Base-by-base conservation (phyloP, 2,797 vertebrate species). In the Lycodopsis pacificus region DNA sequence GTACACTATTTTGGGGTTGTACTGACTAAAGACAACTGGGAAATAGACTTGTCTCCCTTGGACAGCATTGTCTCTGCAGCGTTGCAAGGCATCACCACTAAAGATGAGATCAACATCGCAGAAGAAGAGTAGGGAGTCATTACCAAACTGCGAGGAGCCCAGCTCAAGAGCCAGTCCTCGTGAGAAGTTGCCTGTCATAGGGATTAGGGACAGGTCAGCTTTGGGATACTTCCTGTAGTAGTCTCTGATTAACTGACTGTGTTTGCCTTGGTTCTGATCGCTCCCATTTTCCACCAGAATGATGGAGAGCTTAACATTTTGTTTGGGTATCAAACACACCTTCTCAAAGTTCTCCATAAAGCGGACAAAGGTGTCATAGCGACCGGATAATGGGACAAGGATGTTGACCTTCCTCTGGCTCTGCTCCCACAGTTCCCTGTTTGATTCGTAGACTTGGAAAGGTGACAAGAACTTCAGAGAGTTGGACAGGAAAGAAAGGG, bases 271-370 rank as follows among this genome's bases (percentile, higher is more conserved):
- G 65, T 30, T 54, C 27, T 93, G 91, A 63, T 87, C 88, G 0
- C 73, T 90, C 54, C 95, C 95, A 0, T 91, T 92, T 83, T 91
- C 93, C 78, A 97, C 96, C 5, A 97, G 91, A 73, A 97, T 93
- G 75, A 97, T 77, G 20, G 94, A 91, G 51, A 97, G 73, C 84
- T 95, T 96, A 34, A 97, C 95, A 66, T 96, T 96, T 86, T 97
- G 96, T 65, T 92, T 94, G 8, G 95, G 93, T 72, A 96, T 95
- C 27, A 97, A 93, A 86, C 96, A 97, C 40, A 93, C 94, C 79
- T 95, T 96, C 85, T 97, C 96, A 88, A 96, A 97, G 90, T 97
- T 97, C 66, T 95, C 94, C 96, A 97, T 97, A 80, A 97, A 97
- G 79, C 94, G 95, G 38, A 93, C 89, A 62, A 97, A 97, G 57